A percentile compares a stretch with the other conserved stretches of the same genome.
Evolutionary conservation across 2,888 invertebrate genomes (phyloP).

Genomic region (Charanyca ferruginea): DNA sequence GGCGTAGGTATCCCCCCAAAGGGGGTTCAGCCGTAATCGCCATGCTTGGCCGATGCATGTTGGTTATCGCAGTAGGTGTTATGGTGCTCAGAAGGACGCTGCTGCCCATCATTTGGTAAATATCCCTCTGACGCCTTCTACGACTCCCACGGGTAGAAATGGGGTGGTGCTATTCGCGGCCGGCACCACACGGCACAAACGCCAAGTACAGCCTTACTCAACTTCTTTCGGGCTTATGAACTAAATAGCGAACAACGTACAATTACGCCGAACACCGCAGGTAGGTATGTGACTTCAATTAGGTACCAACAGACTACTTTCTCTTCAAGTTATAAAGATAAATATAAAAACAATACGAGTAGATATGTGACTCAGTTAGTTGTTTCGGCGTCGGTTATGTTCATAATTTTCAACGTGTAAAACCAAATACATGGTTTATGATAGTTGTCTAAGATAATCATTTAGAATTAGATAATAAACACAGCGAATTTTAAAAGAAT

Average conservation of each 20-base stretch:
- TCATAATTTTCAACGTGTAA: background rate
- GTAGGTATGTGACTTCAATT: conserved; percentile 51
- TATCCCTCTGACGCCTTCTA: no score
- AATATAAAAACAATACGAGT: conserved; percentile 33
- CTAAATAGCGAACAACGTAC: conserved; percentile 44
- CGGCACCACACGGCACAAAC: no score
- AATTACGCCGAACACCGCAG: conserved; percentile 37
- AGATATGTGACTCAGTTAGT: background rate
- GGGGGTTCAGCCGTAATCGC: no score
- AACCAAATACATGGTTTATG: conserved; percentile 10
- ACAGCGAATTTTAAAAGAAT: background rate
- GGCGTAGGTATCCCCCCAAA: no score
- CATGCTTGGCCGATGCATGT: no score
- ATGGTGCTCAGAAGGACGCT: no score
- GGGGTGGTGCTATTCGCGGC: no score
- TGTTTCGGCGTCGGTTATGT: background rate
- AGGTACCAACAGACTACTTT: conserved; percentile 52
- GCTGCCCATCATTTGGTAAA: no score
- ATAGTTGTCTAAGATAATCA: conserved; percentile 12
- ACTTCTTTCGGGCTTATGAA: conserved; percentile 15
- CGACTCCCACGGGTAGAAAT: no score
- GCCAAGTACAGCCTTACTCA: background rate
- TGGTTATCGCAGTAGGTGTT: no score
- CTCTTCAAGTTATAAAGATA: conserved; percentile 42
- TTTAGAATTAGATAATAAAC: background rate